These are phyloP conservation scores for Megalonaias nervosa DNA, from an alignment of 1,140 invertebrate genomes.

Conservation along the genomic window DNA sequence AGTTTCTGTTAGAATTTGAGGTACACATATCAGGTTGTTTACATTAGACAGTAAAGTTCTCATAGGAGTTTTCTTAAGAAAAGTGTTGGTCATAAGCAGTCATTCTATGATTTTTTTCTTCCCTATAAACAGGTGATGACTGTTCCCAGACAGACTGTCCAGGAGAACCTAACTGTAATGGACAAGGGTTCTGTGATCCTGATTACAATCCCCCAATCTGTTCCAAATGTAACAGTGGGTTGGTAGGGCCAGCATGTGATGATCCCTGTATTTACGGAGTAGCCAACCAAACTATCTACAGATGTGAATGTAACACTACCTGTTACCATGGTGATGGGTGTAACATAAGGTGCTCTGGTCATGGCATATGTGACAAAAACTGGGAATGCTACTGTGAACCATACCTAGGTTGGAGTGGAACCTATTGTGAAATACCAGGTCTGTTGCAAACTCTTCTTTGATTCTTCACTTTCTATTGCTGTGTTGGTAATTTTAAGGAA, in stretches of 20 bases:
- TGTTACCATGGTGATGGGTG: constrained; percentile 60
- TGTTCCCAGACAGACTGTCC: constrained; percentile 55
- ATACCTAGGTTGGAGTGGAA: constrained; percentile 53
- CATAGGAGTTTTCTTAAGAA: background rate
- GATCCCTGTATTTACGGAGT: constrained; percentile 53
- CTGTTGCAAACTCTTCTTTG: background rate
- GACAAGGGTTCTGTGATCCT: constrained; percentile 47
- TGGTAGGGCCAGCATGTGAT: constrained; percentile 53
- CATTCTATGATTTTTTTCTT: too few species aligned
- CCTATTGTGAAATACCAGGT: constrained; percentile 50
- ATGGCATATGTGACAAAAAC: constrained; percentile 47
- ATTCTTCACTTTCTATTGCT: too few species aligned
- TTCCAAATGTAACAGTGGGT: constrained; percentile 50
- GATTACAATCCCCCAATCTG: constrained; percentile 52
- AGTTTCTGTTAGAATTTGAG: too few species aligned
- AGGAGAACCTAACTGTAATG: constrained; percentile 54
- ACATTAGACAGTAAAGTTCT: background rate
- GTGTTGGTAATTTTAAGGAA: too few species aligned
- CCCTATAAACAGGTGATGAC: constrained; percentile 30
- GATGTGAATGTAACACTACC: constrained; percentile 54
- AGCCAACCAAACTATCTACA: constrained; percentile 33
- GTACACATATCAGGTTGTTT: background rate
- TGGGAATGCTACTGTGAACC: constrained; percentile 55
- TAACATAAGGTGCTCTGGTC: constrained; percentile 56
- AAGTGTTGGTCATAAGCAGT: too few species aligned